Base-by-base conservation (phyloP, 2,888 invertebrate species). In the Ophioninae sp. region DNA sequence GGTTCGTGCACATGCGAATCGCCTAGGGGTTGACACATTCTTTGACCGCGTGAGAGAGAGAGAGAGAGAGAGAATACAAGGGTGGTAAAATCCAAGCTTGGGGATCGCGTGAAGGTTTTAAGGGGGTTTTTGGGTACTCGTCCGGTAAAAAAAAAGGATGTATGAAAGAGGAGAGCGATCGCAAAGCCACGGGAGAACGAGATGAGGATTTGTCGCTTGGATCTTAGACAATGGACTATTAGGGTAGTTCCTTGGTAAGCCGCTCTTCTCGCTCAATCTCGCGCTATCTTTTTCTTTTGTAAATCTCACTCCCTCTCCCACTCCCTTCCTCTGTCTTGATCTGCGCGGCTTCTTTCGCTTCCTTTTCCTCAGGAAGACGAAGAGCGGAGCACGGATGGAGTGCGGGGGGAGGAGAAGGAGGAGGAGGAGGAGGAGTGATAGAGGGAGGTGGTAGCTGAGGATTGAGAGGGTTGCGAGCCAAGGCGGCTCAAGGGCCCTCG, bases 181-280 rank as follows among this genome's bases (percentile, higher is more conserved):
- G 41, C 50, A 83, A 76, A 70, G 74, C 79, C 62, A 69, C 79
- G 81, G 83, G 78, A 74, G 69, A 81, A 82, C 65, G 82, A 78
- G 84, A 87, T 87, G 87, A 87, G 86, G 87, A 86, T 87, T 87
- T 87, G 87, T 87, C 87, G 84, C 87, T 88, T 85, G 89, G 89
- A 91, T 88, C 89, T 90, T 90, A 90, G 90, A 91, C 91, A 91
- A 91, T 91, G 88, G 91, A 91, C 91, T 91, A 91, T 91, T 91
- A 91, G 90, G 89, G 90, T 88, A 88, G 91, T 91, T 90, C 87
- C 83, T 88, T 73, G 88, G 89, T 91, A 91, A 91, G 91, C 91
- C 85, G 89, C 91, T 90, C 88, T 81, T 70, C 81, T 61, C 87
- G 87, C 87, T 87, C 86, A 88, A 87, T 87, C 87, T 41, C 74